A percentile compares a stretch with the other conserved stretches of the same genome.
Conservation (phyloP, 2,888 invertebrate genomes). For the Temnothorax unifasciatus region DNA sequence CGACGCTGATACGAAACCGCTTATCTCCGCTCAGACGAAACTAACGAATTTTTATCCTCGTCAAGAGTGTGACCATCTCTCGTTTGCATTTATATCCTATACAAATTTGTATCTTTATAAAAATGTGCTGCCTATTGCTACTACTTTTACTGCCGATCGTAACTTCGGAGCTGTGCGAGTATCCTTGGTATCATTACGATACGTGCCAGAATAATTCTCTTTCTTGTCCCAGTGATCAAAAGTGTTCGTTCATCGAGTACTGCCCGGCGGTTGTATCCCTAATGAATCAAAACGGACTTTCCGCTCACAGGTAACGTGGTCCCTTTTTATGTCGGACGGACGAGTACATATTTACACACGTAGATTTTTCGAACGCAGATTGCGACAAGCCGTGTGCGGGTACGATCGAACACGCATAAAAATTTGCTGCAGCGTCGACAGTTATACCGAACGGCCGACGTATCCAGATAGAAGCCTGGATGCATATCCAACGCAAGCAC, state of each 20-base stretch:
- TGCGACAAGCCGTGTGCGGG: conserved; percentile 80
- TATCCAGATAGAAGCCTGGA: conserved; percentile 46
- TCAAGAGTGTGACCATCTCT: not conserved
- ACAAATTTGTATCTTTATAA: not conserved
- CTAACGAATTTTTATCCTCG: not conserved
- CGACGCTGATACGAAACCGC: not conserved
- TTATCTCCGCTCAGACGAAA: not conserved
- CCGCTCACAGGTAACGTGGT: conserved; percentile 78
- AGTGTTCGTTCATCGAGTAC: conserved; percentile 74
- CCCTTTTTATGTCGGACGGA: not conserved
- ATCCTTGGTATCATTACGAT: conserved; percentile 23
- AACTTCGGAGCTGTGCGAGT: not conserved
- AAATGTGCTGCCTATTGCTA: conserved; percentile 19
- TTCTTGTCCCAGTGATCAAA: conserved; percentile 74
- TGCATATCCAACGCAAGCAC: not conserved
- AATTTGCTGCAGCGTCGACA: conserved; percentile 76
- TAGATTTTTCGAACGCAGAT: conserved; percentile 66
- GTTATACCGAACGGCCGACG: conserved; percentile 44
- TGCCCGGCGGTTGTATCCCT: conserved; percentile 75
- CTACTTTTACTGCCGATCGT: conserved; percentile 33
- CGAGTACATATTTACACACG: not conserved
- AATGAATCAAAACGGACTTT: conserved; percentile 76
- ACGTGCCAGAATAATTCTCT: conserved; percentile 49
- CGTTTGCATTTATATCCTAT: not conserved
- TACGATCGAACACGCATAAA: conserved; percentile 75